phyloP scores from a whole-genome alignment of 2,797 vertebrate species.

The Holocentrus rufus region DNA sequence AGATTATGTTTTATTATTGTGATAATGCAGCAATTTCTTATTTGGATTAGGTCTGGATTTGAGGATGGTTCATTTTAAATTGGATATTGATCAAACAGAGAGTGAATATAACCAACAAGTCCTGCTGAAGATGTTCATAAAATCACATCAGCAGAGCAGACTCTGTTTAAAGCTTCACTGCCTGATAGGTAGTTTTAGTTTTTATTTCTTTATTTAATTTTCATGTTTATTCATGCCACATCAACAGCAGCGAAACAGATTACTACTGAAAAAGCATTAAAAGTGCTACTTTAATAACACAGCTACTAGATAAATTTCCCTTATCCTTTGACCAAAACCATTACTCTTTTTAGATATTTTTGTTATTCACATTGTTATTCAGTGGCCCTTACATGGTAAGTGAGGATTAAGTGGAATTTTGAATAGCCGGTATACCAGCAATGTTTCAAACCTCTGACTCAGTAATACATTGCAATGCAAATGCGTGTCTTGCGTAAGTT shows the following conservation, averaged over 20 bases:
- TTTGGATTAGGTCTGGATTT: neutral
- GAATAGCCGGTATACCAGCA: too few species aligned
- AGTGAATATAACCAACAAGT: too few species aligned
- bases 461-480: neutral
- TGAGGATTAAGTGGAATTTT: too few species aligned
- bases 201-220: neutral
- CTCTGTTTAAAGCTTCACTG: neutral
- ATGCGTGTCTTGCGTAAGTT: neutral
- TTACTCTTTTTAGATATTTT: too few species aligned
- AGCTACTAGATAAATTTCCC: neutral
- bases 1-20: neutral
- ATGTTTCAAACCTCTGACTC: neutral
- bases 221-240: constrained; percentile 26
- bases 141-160: too few species aligned
- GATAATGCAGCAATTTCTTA: neutral
- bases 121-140: too few species aligned
- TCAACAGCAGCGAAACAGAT: constrained; percentile 9
- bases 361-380: neutral
- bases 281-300: neutral
- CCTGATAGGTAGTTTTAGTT: neutral
- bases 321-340: too few species aligned
- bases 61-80: neutral
- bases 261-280: neutral
- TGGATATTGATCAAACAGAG: too few species aligned
- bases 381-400: neutral